These are phyloP conservation scores for Oscheius sp. DNA, from an alignment of 2,888 invertebrate species.

Conservation along the genomic window DNA sequence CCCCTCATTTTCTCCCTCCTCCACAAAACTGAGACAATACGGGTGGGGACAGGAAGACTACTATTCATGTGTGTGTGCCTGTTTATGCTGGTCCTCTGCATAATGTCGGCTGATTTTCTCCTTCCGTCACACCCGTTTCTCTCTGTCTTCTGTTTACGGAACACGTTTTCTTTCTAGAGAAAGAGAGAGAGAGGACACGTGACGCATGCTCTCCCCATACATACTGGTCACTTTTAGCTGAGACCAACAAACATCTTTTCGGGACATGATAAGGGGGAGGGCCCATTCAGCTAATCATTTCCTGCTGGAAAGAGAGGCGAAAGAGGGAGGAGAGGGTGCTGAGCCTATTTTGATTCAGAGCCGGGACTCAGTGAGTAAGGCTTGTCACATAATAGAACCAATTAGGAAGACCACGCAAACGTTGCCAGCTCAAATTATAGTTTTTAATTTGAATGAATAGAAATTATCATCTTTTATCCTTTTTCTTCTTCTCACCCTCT, in stretches of 20 bases:
- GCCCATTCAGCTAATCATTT: too few relatives aligned
- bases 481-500: too few relatives aligned
- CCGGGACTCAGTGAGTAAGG: too few relatives aligned
- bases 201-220: too few relatives aligned
- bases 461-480: too few relatives aligned
- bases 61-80: constrained; percentile 22
- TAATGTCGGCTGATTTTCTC: constrained; percentile 35
- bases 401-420: constrained; percentile 1
- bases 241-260: not conserved
- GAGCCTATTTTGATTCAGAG: too few relatives aligned
- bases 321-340: too few relatives aligned
- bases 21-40: not conserved
- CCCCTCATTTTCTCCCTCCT: constrained; percentile 1
- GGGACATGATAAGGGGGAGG: not conserved
- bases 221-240: not conserved
- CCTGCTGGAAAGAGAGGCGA: too few relatives aligned
- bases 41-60: not conserved
- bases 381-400: not conserved
- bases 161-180: not conserved
- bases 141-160: constrained; percentile 24
- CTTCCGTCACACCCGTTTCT: constrained; percentile 37
- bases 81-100: constrained; percentile 35
- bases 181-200: too few relatives aligned
- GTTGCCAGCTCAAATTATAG: not conserved
- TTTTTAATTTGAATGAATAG: not conserved